Conservation (phyloP, 2,797 vertebrate species). For the Enteromius radiatus region DNA sequence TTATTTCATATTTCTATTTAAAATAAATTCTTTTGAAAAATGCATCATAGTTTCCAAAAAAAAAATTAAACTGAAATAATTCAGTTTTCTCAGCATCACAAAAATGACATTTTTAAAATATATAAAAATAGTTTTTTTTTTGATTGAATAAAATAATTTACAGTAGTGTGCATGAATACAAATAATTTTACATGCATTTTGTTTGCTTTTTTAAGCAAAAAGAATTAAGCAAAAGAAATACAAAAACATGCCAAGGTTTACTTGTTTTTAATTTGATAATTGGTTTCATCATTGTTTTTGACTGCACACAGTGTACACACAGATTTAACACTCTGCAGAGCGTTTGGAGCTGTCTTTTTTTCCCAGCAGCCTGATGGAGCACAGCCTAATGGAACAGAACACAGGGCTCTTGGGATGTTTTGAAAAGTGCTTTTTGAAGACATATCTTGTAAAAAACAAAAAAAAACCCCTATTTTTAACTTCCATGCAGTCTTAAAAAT, state of each 20-base stretch:
- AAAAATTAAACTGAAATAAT: neutral
- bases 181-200: neutral
- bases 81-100: neutral
- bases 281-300: neutral
- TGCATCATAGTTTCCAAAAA: neutral
- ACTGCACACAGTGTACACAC: neutral
- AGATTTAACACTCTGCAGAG: neutral
- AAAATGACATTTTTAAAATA: too few species aligned
- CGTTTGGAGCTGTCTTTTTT: neutral
- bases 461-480: neutral
- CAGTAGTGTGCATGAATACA: too few species aligned
- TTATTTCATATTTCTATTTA: neutral
- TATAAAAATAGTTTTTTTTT: too few species aligned
- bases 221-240: neutral
- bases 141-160: too few species aligned
- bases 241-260: neutral
- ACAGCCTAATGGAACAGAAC: slow-evolving; percentile 14
- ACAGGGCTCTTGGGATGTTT: slow-evolving; percentile 3
- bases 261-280: neutral
- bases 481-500: neutral
- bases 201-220: neutral
- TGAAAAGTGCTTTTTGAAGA: slow-evolving; percentile 12
- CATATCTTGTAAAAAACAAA: neutral
- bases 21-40: neutral
- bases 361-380: neutral